Evolutionary conservation across 2,888 invertebrate genomes (phyloP).

Genomic region (Callimorpha dominula): DNA sequence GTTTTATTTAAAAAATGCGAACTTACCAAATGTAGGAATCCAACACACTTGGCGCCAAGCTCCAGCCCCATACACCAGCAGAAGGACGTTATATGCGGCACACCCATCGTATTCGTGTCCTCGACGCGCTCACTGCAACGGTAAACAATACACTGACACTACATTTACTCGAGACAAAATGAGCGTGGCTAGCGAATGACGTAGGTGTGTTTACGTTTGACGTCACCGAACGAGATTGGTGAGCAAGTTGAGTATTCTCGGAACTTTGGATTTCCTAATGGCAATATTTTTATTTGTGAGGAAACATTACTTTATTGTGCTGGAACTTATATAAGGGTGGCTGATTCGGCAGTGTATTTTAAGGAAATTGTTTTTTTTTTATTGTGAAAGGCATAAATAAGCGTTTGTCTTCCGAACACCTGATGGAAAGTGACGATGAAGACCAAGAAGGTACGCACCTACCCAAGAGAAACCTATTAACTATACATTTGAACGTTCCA

Average conservation of each 20-base stretch:
- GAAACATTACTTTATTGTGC: background rate
- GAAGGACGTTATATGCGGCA: constrained; percentile 77
- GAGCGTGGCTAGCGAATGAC: constrained; percentile 22
- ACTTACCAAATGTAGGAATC: constrained; percentile 71
- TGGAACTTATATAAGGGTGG: background rate
- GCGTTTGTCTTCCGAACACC: no score
- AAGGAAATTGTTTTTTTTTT: no score
- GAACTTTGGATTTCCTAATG: background rate
- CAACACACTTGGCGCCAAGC: constrained; percentile 70
- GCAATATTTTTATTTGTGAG: background rate
- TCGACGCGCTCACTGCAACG: constrained; percentile 56
- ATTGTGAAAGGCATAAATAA: no score
- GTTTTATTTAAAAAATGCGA: no score
- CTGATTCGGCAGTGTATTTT: no score
- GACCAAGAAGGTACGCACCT: no score
- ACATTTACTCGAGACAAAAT: background rate
- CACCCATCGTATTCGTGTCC: constrained; percentile 61
- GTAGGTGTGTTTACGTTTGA: constrained; percentile 20
- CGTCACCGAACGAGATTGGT: constrained; percentile 23
- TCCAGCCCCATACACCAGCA: constrained; percentile 80
- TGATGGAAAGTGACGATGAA: no score
- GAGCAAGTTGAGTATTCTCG: background rate
- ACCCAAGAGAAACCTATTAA: no score
- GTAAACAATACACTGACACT: constrained; percentile 31
- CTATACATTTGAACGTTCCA: no score